A percentile compares a stretch with the other conserved stretches of the same genome.
Evolutionary conservation across 2,888 invertebrate species (phyloP).

Genomic region (Zaprionus lineosus): DNA sequence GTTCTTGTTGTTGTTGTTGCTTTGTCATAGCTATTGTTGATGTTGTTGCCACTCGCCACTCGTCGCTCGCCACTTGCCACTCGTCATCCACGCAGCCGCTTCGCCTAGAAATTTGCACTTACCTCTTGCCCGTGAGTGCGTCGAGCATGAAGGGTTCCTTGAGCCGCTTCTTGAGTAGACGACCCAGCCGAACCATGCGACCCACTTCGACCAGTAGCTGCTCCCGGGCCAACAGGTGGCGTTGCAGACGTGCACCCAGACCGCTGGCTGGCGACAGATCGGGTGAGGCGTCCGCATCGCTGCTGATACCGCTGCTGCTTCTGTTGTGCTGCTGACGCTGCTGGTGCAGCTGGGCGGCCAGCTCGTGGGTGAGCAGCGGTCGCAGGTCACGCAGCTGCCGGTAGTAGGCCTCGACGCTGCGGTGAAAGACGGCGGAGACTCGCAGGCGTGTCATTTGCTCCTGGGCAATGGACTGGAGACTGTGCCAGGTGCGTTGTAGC

Average conservation of each 20-base stretch:
- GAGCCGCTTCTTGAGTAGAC: constrained; percentile 86
- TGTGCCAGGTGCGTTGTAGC: constrained; percentile 87
- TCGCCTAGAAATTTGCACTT: constrained; percentile 34
- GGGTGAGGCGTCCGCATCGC: constrained; percentile 57
- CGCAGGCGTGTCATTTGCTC: constrained; percentile 90
- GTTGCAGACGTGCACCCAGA: constrained; percentile 82
- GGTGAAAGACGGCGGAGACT: constrained; percentile 90
- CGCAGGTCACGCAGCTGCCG: constrained; percentile 85
- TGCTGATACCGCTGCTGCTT: constrained; percentile 68
- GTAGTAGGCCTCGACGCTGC: constrained; percentile 87
- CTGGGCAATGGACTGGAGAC: constrained; percentile 87
- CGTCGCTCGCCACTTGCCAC: too few species aligned
- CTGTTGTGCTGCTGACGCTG: constrained; percentile 67
- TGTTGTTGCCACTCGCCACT: too few species aligned
- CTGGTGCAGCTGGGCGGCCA: constrained; percentile 61
- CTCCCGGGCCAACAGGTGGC: constrained; percentile 86
- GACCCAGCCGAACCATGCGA: constrained; percentile 88
- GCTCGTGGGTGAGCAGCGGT: constrained; percentile 84
- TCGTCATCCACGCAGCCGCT: constrained; percentile 6
- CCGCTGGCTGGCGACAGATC: constrained; percentile 42
- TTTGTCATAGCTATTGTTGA: too few species aligned
- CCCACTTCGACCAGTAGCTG: constrained; percentile 88
- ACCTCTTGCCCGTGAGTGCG: constrained; percentile 80
- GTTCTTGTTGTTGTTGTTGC: too few species aligned
- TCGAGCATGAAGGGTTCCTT: constrained; percentile 85